A percentile compares a stretch with the other conserved stretches of the same genome.
These are phyloP conservation scores for Apus apus DNA, from an alignment of 2,113 vertebrate species.

Conservation along the genomic window DNA sequence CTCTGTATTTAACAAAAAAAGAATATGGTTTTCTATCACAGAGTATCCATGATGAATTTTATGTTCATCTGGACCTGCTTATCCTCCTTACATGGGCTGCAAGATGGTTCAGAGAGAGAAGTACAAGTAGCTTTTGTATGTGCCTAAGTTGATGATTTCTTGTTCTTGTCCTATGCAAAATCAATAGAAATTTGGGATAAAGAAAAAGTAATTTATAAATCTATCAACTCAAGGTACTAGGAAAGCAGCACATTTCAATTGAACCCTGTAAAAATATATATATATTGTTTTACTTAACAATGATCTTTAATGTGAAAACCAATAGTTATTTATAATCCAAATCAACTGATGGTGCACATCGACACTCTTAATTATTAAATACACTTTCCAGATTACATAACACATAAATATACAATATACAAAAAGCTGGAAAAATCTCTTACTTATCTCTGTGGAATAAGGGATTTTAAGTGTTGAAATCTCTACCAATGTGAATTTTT, in stretches of 20 bases:
- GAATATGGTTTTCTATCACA: neutral
- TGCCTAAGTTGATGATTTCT: neutral
- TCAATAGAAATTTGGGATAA: neutral
- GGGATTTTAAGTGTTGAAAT: neutral
- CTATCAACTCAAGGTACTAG: neutral
- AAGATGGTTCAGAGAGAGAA: neutral
- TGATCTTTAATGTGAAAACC: neutral
- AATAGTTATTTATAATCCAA: neutral
- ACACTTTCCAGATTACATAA: neutral
- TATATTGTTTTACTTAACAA: neutral
- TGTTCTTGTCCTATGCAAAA: neutral
- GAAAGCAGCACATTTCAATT: neutral
- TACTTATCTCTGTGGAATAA: neutral
- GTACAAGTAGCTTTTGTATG: neutral
- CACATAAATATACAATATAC: neutral
- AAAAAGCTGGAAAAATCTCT: neutral
- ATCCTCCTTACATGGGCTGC: neutral
- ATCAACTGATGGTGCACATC: neutral
- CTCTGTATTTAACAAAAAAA: neutral
- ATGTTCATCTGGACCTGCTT: neutral
- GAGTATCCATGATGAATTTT: neutral
- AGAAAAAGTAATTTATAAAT: neutral
- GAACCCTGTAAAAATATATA: neutral
- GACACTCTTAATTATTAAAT: neutral
- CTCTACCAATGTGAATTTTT: neutral